Base-by-base conservation (phyloP, 2,113 vertebrate species). In the Apaloderma vittatum region DNA sequence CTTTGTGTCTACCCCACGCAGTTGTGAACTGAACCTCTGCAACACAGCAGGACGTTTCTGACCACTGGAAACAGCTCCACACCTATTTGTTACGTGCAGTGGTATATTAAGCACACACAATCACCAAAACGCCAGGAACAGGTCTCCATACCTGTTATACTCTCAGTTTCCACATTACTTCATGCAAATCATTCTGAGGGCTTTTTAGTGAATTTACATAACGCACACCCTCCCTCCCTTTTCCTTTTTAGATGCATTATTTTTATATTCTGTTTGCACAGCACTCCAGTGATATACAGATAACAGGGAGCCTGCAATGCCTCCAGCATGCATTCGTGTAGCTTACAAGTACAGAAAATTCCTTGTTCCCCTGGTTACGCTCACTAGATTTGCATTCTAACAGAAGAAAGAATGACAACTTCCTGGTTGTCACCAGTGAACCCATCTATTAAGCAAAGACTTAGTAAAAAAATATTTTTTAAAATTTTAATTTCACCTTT, bases 241-340 rank as follows among this genome's bases (percentile, higher is more conserved):
- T 73, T 57, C 36, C 51, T 66, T 82, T 85, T 29, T 23, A 17
- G 17, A 23, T 8, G 34, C 3, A 26, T 75, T 86, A 72, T 63
- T 88, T 93, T 92, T 62, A 46, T 30, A 71, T 78, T 90, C 86
- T 85, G 61, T 90, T 90, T 75, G 78, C 86, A 88, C 19, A 78
- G 77, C 45, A 32, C 70, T 71, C 9, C 51, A 67, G 43, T 67
- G 78, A 94, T 66, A 49, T 3, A 78, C 57, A 78, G 86, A 54
- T 84, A 88, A 85, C 61, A 92, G 27, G 12, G 74, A 88, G 61
- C 61, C 81, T 62, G 36, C 66, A 46, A 72, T 63, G 82, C 86
- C 86, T 92, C 70, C 78, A 92, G 74, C 78, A 71, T 27, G 70
- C 61, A 75, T 45, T 74, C 59, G 32, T 36, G 43, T 6, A 32